Conservation (phyloP, 1,140 invertebrate species). For the Cephus cinctus region DNA sequence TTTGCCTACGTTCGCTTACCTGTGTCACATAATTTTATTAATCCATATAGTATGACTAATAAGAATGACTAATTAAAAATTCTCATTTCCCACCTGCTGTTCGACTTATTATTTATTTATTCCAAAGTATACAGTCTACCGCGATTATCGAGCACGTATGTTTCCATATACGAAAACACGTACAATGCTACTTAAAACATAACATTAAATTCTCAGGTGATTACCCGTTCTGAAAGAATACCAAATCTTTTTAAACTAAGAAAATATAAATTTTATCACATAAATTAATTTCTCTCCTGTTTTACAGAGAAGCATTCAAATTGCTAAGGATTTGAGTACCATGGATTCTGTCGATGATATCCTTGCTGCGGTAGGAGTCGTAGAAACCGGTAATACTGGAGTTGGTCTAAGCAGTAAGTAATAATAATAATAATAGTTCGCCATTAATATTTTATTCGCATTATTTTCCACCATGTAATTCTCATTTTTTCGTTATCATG, state of each 20-base stretch:
- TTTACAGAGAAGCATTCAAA: conserved; percentile 23
- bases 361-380: conserved; percentile 14
- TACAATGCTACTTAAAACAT: neutral
- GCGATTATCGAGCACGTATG: conserved; percentile 1
- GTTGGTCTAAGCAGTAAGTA: neutral
- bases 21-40: too few species aligned
- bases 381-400: neutral
- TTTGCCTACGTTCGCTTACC: too few species aligned
- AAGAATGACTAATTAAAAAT: too few species aligned
- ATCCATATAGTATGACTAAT: too few species aligned
- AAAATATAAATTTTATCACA: too few species aligned
- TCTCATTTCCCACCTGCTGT: too few species aligned
- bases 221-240: neutral
- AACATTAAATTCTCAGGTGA: neutral
- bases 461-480: neutral
- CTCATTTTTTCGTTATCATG: neutral
- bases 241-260: too few species aligned
- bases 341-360: conserved; percentile 22
- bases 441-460: too few species aligned
- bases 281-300: neutral
- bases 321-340: conserved; percentile 17
- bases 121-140: conserved; percentile 1
- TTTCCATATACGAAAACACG: too few species aligned
- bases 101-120: too few species aligned
- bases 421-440: neutral